These are phyloP conservation scores for Polylopha cassiicola DNA, from an alignment of 2,888 invertebrate species.

Conservation along the genomic window DNA sequence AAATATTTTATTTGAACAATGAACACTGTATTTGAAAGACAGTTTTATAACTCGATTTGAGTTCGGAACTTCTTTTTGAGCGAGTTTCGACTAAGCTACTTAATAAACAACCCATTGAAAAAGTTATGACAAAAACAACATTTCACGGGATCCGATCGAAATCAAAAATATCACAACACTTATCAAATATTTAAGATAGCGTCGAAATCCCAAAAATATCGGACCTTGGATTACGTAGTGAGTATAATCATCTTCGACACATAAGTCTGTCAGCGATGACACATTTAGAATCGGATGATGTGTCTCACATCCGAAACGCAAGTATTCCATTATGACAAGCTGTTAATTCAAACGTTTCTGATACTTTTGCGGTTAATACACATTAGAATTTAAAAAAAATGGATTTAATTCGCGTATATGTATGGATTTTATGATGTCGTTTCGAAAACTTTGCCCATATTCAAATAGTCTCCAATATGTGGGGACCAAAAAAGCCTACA, in stretches of 20 bases:
- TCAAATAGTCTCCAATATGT: no score
- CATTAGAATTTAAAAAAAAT: neutral
- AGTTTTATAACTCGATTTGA: no score
- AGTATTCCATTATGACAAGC: conserved; percentile 21
- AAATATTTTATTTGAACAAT: no score
- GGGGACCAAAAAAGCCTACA: no score
- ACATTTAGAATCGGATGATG: conserved; percentile 45
- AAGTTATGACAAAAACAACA: neutral
- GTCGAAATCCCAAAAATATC: conserved; percentile 46
- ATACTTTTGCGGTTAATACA: no score
- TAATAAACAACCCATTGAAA: no score
- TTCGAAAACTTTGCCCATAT: no score
- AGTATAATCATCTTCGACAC: conserved; percentile 49
- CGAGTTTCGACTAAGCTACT: no score
- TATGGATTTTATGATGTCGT: no score
- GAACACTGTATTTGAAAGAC: no score
- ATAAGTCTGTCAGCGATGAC: conserved; percentile 57
- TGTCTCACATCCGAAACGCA: conserved; percentile 35
- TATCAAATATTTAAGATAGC: conserved; percentile 37
- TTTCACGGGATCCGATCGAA: neutral
- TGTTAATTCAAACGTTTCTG: conserved; percentile 26
- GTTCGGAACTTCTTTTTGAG: no score
- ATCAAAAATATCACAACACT: conserved; percentile 3
- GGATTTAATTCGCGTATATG: no score
- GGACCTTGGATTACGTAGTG: conserved; percentile 33